A percentile compares a stretch with the other conserved stretches of the same genome.
Conservation (phyloP, 2,888 invertebrate species). For the Drosophila flavopinicola region DNA sequence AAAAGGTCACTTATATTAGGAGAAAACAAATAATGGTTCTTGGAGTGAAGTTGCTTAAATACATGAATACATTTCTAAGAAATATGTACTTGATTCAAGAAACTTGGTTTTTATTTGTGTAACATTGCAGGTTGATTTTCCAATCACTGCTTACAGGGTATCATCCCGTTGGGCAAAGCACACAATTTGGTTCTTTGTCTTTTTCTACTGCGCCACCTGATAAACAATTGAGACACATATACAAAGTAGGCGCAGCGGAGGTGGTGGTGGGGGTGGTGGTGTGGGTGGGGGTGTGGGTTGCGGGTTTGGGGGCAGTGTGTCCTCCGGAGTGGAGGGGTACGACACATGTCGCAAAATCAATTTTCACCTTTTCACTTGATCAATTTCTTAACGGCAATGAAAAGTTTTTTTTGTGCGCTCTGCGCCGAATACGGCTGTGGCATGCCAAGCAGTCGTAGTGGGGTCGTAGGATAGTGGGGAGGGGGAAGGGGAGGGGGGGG, state of each 20-base stretch:
- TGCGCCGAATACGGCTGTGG: slow-evolving; percentile 53
- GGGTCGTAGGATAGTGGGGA: not conserved
- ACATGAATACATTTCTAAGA: too few relatives aligned
- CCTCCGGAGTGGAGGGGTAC: slow-evolving; percentile 11
- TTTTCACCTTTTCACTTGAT: slow-evolving; percentile 81
- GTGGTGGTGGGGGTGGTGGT: not conserved
- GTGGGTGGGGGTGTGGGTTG: not conserved
- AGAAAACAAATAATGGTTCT: too few relatives aligned
- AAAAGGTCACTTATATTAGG: too few relatives aligned
- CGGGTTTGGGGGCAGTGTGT: not conserved
- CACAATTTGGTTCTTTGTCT: not conserved
- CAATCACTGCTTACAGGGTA: slow-evolving; percentile 18
- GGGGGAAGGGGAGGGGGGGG: slow-evolving; percentile 6
- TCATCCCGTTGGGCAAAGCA: not conserved
- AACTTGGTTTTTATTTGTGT: too few relatives aligned
- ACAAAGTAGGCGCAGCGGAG: slow-evolving; percentile 13
- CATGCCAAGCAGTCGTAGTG: slow-evolving; percentile 56
- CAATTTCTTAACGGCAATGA: slow-evolving; percentile 79
- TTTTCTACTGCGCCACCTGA: slow-evolving; percentile 38
- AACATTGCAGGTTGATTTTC: too few relatives aligned
- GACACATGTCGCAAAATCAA: slow-evolving; percentile 78
- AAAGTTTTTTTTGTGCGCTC: slow-evolving; percentile 61
- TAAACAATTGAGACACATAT: slow-evolving; percentile 68
- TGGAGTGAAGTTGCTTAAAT: too few relatives aligned
- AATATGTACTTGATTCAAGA: too few relatives aligned